Percentiles rank a stretch among this genome's conserved stretches.
phyloP scores from a whole-genome alignment of 2,888 invertebrate genomes.

The Diarsia rubi region DNA sequence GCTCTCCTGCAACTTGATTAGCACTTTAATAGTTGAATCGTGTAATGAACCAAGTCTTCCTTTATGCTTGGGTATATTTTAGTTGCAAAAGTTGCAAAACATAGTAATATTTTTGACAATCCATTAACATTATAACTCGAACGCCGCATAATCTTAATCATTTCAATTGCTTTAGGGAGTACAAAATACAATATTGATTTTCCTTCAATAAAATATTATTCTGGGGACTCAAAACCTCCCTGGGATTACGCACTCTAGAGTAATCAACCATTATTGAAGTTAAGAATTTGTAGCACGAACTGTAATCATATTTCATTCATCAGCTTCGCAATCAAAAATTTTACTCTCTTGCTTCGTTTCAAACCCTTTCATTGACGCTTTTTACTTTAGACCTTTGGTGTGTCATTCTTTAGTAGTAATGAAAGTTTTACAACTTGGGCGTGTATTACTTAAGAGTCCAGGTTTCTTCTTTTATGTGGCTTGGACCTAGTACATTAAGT shows the following conservation, averaged over 20 bases:
- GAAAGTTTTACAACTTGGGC: conserved; percentile 51
- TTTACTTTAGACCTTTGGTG: conserved; percentile 26
- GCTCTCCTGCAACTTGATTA: background rate
- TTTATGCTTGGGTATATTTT: background rate
- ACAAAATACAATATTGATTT: conserved; percentile 57
- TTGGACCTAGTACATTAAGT: conserved; percentile 30
- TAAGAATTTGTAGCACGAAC: conserved; percentile 53
- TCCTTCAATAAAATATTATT: conserved; percentile 53
- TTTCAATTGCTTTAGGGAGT: conserved; percentile 33
- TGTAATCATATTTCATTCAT: conserved; percentile 60
- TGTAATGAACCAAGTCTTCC: background rate
- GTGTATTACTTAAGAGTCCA: conserved; percentile 40
- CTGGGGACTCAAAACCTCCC: conserved; percentile 44
- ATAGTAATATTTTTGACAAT: background rate
- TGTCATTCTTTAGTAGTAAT: conserved; percentile 45
- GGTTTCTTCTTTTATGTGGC: conserved; percentile 33
- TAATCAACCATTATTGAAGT: conserved; percentile 62
- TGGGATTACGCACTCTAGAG: conserved; percentile 47
- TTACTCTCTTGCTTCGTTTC: conserved; percentile 32
- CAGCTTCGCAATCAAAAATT: conserved; percentile 36
- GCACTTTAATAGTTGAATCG: background rate
- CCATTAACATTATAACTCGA: conserved; percentile 19
- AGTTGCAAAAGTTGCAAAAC: background rate
- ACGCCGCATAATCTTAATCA: conserved; percentile 24
- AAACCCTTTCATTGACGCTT: conserved; percentile 37